Evolutionary conservation across 2,797 vertebrate species (phyloP), one percentile per base, ranked within the genome.

Genomic region (Propithecus deckenii): DNA sequence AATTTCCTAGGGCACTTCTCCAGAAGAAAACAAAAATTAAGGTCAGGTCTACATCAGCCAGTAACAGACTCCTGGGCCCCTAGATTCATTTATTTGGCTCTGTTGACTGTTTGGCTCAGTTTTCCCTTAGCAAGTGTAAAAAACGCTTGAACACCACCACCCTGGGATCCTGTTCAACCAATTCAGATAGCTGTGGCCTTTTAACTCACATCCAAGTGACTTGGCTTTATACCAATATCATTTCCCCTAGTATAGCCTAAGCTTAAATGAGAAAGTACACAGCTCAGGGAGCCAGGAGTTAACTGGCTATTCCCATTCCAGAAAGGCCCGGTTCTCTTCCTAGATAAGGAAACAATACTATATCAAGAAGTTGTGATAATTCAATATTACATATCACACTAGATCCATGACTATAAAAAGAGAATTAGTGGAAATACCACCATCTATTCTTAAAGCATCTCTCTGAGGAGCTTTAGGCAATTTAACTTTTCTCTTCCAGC

Each of bases 111-210:
- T 97, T 98, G 98, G 98, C 97, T 93, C 95, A n/a, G 76, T 85
- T 94, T 96, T 97, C 91, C 97, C 97, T 96, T 83, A 97, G 97
- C 98, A 98, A 98, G 97, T 98, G 98, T 97, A 98, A 98, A 98
- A 97, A 94, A 88, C 46, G 76, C 97, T 97, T 83, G 96, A 97
- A 94, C 95, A 97, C 95, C 97, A 96, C 94, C 97, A 98, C 97
- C 94, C 94, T 96, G 96, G 98, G 98, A 97, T 93, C 80, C 89
- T 76, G 94, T 97, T 98, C 96, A 98, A 97, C 97, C 97, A 94
- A 96, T 96, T 98, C 84, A 97, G 97, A 98, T 97, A 97, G 97
- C 91, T 94, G 86, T 91, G 89, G 95, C 80, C 97, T 98, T 98
- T 98, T 85, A 97, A 97, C 95, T 97, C 86, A 14, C 61, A 83